Base-by-base conservation (phyloP, 2,797 vertebrate genomes). In the Taeniopygia guttata region DNA sequence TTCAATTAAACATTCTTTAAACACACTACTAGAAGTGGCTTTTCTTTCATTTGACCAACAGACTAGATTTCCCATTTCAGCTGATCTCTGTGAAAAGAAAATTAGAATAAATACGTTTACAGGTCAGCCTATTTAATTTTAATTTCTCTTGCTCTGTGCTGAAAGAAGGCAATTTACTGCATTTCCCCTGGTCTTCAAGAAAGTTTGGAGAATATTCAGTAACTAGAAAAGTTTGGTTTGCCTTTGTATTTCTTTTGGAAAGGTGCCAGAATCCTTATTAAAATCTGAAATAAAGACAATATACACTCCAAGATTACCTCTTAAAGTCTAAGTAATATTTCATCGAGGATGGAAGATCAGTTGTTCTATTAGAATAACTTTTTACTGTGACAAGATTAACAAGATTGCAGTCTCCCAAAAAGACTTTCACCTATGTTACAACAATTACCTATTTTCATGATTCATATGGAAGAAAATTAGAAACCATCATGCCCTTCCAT, bases 301-400 rank as follows among this genome's bases (percentile, higher is more conserved):
- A 49, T 20, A 78, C 15, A 84, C 55, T 90, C 63, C 48, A 91
- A 94, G 48, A 93, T 60, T 94, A 94, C 54, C 46, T 56, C 75
- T 67, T 75, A 89, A 94, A 96, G 94, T 95, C 68, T 66, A 94
- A 95, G 88, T 92, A 94, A 95, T 77, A 67, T 91, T 93, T 96
- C 69, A 90, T 80, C 18, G 81, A 94, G 48, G 49, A 88, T 90
- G 87, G 56, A 79, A 96, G 55, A 86, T 72, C 43, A 60, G n/a
- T 75, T 84, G 58, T 62, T 90, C 19, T 92, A 63, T 85, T 92
- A 84, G 73, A 95, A 94, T 49, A 88, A 78, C 32, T 49, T 73
- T 94, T 86, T 96, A 48, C 19, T 88, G 34, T 32, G 78, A 94
- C 54, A 69, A 81, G 80, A 95, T 87, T 77, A 85, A 86, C 27